Base-by-base conservation (phyloP, 1,140 invertebrate genomes). In the Drosophila melanica region DNA sequence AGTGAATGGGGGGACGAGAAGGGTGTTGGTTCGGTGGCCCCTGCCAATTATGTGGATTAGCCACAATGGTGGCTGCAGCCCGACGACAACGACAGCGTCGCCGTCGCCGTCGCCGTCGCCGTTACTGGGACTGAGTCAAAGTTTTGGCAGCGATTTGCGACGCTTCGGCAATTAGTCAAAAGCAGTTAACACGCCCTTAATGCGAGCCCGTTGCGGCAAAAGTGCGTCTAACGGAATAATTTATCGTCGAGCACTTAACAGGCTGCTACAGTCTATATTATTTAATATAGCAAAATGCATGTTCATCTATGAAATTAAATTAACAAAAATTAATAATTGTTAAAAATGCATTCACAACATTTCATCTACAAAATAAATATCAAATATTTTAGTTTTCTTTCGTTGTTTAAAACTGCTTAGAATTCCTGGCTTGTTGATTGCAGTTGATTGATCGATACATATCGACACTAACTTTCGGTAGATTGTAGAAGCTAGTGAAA, bases 161-260 rank as follows among this genome's bases (percentile, higher is more conserved):
- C 54, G 72, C 71, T 75, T 64, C 37, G 57, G 48, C 75, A 77
- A 77, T 77, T 77, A 77, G 75, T 77, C 75, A 77, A 69, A 75
- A 60, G 71, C 75, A 69, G 48, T 64, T 77, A 77, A 60, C 71
- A 64, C 75, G 54, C 50, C 55, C 75, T 63, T 59, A 72, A 73
- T 76, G 57, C 42, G 42, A 57, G 51, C 35, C 14, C 30, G 48
- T 23, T 66, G 68, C 65, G 64, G 60, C 55, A 54, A 68, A 73
- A 67, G 65, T 73, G 33, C 48, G 54, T 23, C 30, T 18, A 54
- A 30, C 50, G 14, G 27, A 51, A 54, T 73, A 68, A 73, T 73
- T 51, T 67, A 72, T 72, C 18, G 57, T 45, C 30, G 1, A 54
- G 51, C 70, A 68, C 48, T 60, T 60, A 35, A 48, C 39, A 42